phyloP scores from a whole-genome alignment of 2,797 vertebrate species.

The Anguilla marmorata region DNA sequence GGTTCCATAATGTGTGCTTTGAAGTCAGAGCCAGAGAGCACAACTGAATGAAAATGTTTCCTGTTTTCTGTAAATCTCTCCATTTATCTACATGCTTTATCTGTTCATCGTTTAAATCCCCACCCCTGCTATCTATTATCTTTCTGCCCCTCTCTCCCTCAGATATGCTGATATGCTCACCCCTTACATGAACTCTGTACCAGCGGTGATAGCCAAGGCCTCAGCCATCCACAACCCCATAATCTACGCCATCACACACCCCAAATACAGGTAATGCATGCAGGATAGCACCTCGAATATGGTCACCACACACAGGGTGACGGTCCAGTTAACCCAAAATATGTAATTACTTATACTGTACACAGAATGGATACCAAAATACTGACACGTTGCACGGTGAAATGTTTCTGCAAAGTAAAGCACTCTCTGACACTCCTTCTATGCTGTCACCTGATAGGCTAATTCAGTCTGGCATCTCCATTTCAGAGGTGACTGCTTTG shows the following conservation, averaged over 20 bases:
- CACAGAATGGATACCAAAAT: not conserved
- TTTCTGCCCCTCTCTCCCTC: slow-evolving; percentile 25
- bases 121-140: not conserved
- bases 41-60: not conserved
- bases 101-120: not conserved
- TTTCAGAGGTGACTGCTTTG: not conserved
- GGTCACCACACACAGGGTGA: not conserved
- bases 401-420: not conserved
- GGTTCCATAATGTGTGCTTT: not conserved
- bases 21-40: not conserved
- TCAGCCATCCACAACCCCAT: slow-evolving; percentile 97
- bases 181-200: slow-evolving; percentile 89
- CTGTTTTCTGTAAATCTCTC: not conserved
- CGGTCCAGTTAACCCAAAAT: not conserved
- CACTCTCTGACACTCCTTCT: not conserved
- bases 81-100: not conserved
- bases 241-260: slow-evolving; percentile 93
- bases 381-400: not conserved
- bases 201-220: slow-evolving; percentile 94
- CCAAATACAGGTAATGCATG: slow-evolving; percentile 88
- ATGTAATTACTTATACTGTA: slow-evolving; percentile 73
- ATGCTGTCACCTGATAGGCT: not conserved
- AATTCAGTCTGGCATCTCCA: not conserved
- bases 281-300: not conserved
- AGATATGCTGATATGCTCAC: slow-evolving; percentile 87